These are phyloP conservation scores for Microcaecilia unicolor DNA, from an alignment of 2,797 vertebrate genomes.

Conservation along the genomic window DNA sequence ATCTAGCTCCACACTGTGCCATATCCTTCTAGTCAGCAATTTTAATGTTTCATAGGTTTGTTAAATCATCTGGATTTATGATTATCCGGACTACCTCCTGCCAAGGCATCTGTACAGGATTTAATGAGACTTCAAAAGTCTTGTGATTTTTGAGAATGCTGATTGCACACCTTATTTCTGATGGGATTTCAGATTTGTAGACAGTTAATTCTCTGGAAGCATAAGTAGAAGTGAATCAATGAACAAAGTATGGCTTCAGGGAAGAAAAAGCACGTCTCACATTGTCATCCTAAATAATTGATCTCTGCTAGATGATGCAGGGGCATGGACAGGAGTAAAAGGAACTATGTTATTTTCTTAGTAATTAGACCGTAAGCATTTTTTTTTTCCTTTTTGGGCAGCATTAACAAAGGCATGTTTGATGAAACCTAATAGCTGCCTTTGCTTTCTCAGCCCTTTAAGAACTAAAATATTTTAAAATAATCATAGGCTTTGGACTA, in stretches of 20 bases:
- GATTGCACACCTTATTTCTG: constrained; percentile 6
- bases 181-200: constrained; percentile 21
- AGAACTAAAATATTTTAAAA: constrained; percentile 8
- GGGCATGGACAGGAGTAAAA: constrained; percentile 19
- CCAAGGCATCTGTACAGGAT: neutral
- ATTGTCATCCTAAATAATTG: constrained; percentile 41
- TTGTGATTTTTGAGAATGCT: neutral
- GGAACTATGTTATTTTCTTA: constrained; percentile 32
- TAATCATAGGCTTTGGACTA: constrained; percentile 8
- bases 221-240: constrained; percentile 26
- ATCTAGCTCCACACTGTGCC: no score
- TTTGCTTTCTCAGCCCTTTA: neutral
- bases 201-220: constrained; percentile 21
- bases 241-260: constrained; percentile 30
- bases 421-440: constrained; percentile 38
- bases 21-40: no score
- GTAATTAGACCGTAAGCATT: constrained; percentile 42
- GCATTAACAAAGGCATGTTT: constrained; percentile 43
- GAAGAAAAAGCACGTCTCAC: constrained; percentile 17
- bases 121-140: no score
- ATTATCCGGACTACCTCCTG: no score
- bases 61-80: no score
- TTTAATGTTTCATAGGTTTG: no score
- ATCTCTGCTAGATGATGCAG: constrained; percentile 13
- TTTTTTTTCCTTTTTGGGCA: constrained; percentile 26